Evolutionary conservation across 1,140 invertebrate genomes (phyloP).

Genomic region (Pissodes strobi): DNA sequence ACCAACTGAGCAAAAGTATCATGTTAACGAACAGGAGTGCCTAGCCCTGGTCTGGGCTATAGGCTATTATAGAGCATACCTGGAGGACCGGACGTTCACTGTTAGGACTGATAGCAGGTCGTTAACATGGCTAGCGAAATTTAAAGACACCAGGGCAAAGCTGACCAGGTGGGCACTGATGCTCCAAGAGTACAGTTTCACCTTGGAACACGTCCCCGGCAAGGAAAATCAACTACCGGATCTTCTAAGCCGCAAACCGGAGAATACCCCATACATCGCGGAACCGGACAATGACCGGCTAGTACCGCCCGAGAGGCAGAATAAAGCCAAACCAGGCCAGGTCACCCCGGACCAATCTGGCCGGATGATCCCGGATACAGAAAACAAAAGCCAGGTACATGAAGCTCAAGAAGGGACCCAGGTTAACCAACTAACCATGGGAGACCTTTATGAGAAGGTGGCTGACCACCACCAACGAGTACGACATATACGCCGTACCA

Average conservation of each 20-base stretch:
- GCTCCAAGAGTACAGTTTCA: constrained; percentile 44
- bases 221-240: constrained; percentile 44
- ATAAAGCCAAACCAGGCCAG: neutral
- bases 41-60: constrained; percentile 49
- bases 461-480: too few species aligned
- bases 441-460: neutral
- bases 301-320: too few species aligned
- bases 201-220: constrained; percentile 40
- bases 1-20: too few species aligned
- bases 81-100: constrained; percentile 47
- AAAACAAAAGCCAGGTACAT: neutral
- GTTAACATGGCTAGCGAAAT: constrained; percentile 39
- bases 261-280: neutral
- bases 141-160: constrained; percentile 41
- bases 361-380: neutral
- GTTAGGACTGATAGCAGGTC: constrained; percentile 28
- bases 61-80: constrained; percentile 42
- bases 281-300: too few species aligned
- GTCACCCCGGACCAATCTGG: too few species aligned
- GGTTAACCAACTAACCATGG: too few species aligned
- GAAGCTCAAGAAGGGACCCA: neutral
- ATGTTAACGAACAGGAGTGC: constrained; percentile 23
- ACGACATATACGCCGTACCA: neutral
- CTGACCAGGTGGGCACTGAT: constrained; percentile 44
- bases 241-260: constrained; percentile 11